These are phyloP conservation scores for Protobothrops mucrosquamatus DNA, from an alignment of 2,113 vertebrate species.

Conservation along the genomic window DNA sequence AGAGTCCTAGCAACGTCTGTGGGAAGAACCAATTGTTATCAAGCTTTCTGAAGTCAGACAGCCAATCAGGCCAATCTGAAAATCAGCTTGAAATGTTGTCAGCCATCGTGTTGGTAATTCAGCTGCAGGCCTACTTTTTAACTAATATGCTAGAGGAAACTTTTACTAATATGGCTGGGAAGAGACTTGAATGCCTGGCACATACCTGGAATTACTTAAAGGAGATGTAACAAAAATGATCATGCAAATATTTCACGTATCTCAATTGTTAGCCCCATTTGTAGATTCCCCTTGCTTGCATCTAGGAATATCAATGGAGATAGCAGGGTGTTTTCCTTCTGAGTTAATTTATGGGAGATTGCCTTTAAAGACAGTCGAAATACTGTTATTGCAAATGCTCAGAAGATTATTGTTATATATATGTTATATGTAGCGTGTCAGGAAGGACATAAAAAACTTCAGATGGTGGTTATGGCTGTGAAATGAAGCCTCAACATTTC, in stretches of 20 bases:
- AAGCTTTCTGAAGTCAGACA: conserved; percentile 60
- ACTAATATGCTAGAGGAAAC: conserved; percentile 27
- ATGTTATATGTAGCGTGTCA: not conserved
- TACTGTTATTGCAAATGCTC: not conserved
- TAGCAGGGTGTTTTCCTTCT: not conserved
- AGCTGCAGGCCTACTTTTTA: not conserved
- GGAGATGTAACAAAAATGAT: rapidly evolving
- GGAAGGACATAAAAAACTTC: not conserved
- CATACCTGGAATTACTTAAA: not conserved
- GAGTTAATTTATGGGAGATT: not conserved
- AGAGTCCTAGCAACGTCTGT: conserved; percentile 88
- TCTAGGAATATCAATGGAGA: not conserved
- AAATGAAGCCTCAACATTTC: not conserved
- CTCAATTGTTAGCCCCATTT: rapidly evolving
- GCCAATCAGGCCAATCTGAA: conserved; percentile 66
- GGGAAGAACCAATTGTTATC: conserved; percentile 72
- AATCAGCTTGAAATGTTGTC: conserved; percentile 40
- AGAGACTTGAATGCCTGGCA: not conserved
- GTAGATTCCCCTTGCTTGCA: not conserved
- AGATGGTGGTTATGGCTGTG: not conserved
- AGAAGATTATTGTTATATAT: not conserved
- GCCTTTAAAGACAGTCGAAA: not conserved
- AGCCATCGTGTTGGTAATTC: conserved; percentile 41
- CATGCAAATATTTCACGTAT: not conserved
- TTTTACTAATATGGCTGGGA: not conserved